Percentiles rank a stretch among this genome's conserved stretches.
Evolutionary conservation across 2,113 vertebrate genomes (phyloP).

Genomic region (Mus spicilegus): DNA sequence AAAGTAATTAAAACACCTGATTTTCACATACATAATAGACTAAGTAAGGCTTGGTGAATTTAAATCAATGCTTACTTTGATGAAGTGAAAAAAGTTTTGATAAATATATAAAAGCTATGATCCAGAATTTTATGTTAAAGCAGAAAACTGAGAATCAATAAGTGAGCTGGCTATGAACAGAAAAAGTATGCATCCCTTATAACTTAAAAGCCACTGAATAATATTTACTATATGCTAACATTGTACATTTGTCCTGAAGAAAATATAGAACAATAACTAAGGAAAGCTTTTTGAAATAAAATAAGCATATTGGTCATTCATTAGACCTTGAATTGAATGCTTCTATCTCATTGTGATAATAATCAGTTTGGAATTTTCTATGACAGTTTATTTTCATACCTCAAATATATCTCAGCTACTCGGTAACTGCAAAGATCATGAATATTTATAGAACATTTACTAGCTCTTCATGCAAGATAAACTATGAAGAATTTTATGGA

Average conservation of each 20-base stretch:
- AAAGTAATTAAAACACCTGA: background rate
- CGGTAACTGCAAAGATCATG: slow-evolving; percentile 39
- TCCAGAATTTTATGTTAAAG: background rate
- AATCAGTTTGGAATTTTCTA: slow-evolving; percentile 47
- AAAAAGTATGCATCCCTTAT: background rate
- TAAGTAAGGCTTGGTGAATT: background rate
- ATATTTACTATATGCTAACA: background rate
- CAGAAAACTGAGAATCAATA: background rate
- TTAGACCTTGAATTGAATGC: background rate
- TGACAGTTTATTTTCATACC: slow-evolving; percentile 56
- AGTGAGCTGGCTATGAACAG: background rate
- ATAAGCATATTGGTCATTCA: background rate
- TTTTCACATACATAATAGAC: background rate
- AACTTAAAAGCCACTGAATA: background rate
- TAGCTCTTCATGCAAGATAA: slow-evolving; percentile 68
- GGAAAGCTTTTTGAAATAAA: background rate
- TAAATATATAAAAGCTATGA: background rate
- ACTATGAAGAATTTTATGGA: slow-evolving; percentile 67
- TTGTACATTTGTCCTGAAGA: slow-evolving; percentile 11
- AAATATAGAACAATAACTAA: slow-evolving; percentile 27
- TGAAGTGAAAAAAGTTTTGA: background rate
- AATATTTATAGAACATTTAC: slow-evolving; percentile 73
- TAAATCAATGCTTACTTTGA: background rate
- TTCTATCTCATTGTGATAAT: slow-evolving; percentile 26
- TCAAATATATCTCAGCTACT: slow-evolving; percentile 43